phyloP scores from a whole-genome alignment of 2,888 invertebrate genomes.

The Atethmia centrago region DNA sequence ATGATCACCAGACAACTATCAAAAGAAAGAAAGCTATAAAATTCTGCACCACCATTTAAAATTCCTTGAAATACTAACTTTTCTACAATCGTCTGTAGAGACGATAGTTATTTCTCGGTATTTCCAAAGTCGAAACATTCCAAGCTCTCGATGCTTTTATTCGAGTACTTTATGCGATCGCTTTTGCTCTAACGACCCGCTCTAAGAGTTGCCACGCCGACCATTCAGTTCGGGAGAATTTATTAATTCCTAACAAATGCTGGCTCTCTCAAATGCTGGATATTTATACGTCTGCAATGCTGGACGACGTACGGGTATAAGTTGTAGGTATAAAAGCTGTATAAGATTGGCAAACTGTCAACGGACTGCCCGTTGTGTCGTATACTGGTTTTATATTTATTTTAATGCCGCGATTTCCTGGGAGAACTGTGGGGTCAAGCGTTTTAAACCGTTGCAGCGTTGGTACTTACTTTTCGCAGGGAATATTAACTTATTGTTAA shows the following conservation, averaged over 20 bases:
- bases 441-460: constrained; percentile 13
- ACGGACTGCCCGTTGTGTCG: constrained; percentile 41
- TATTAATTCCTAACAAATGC: constrained; percentile 59
- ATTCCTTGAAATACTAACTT: constrained; percentile 25
- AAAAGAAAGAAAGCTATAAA: constrained; percentile 13
- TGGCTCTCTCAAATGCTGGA: constrained; percentile 32
- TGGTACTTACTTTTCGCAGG: constrained; percentile 7
- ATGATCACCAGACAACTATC: neutral
- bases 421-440: constrained; percentile 13
- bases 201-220: constrained; percentile 42
- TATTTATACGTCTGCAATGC: constrained; percentile 61
- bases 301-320: constrained; percentile 17
- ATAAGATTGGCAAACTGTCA: constrained; percentile 58
- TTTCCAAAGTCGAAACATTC: constrained; percentile 42
- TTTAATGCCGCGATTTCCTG: constrained; percentile 36
- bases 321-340: constrained; percentile 39
- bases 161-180: constrained; percentile 45
- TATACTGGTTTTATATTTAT: constrained; percentile 41
- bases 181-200: constrained; percentile 50
- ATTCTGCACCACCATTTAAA: constrained; percentile 20
- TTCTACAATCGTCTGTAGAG: constrained; percentile 7
- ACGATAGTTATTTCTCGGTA: constrained; percentile 33
- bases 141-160: constrained; percentile 45
- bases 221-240: constrained; percentile 50
- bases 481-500: neutral